Percentiles rank a stretch among this genome's conserved stretches.
Conservation (phyloP, 2,113 vertebrate species). For the Myotis lucifugus region DNA sequence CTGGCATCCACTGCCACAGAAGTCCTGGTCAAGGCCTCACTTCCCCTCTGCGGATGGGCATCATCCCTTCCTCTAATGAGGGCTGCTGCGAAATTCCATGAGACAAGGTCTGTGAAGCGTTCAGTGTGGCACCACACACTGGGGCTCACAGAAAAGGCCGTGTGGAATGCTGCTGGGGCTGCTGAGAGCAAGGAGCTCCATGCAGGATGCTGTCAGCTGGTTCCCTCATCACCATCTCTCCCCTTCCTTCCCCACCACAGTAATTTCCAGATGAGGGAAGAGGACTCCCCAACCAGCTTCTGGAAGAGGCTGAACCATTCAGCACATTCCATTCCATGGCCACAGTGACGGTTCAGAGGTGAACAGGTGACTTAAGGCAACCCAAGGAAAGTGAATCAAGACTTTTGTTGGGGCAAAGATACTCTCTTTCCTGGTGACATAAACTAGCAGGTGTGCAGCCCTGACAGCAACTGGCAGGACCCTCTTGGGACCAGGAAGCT, state of each 20-base stretch:
- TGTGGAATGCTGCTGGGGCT: background rate
- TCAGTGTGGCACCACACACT: accelerated
- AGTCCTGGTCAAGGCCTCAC: too few relatives aligned
- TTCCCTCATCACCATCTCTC: background rate
- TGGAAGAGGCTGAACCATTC: background rate
- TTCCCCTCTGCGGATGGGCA: too few relatives aligned
- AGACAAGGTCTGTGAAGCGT: accelerated
- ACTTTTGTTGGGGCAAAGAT: background rate
- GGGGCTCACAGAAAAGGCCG: background rate
- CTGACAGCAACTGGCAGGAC: background rate
- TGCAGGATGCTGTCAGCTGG: background rate
- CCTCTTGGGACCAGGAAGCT: background rate
- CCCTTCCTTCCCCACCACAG: background rate
- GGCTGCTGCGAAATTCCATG: accelerated
- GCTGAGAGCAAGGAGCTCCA: accelerated
- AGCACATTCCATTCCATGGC: accelerated
- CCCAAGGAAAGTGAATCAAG: background rate
- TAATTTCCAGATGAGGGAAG: background rate
- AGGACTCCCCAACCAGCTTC: background rate
- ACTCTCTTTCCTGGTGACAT: background rate
- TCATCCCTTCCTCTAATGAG: too few relatives aligned
- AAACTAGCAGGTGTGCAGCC: background rate
- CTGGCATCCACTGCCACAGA: background rate
- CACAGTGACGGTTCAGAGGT: background rate
- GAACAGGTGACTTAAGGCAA: background rate